Conservation (phyloP, 2,113 vertebrate species). For the Zosterops borbonicus region DNA sequence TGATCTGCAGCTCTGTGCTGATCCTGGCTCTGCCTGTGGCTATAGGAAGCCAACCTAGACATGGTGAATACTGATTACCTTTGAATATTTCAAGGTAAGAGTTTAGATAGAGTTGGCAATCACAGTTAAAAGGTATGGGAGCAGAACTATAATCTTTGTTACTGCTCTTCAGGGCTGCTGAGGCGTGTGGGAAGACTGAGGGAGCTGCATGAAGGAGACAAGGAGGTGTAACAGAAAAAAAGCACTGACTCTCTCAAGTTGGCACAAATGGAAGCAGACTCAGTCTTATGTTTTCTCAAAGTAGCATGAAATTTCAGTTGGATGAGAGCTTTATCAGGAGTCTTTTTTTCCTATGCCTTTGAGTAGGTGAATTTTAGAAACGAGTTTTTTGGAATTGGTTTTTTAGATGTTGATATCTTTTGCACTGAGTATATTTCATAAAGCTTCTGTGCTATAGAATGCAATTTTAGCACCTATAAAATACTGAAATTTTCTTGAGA, state of each 20-base stretch:
- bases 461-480: not conserved
- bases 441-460: not conserved
- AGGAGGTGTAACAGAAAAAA: not conserved
- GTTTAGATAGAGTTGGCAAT: not conserved
- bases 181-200: not conserved
- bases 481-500: not conserved
- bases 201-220: not conserved
- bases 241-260: not conserved
- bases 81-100: not conserved
- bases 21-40: not conserved
- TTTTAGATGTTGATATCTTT: not conserved
- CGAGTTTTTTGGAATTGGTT: not conserved
- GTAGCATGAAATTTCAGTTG: not conserved
- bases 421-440: not conserved
- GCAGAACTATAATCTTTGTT: not conserved
- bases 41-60: not conserved
- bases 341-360: not conserved
- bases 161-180: not conserved
- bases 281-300: not conserved
- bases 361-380: not conserved
- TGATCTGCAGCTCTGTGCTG: not conserved
- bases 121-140: not conserved
- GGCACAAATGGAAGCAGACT: not conserved
- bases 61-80: not conserved
- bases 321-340: not conserved